phyloP scores from a whole-genome alignment of 2,888 invertebrate genomes.

The Scelioninae gen. 1 region DNA sequence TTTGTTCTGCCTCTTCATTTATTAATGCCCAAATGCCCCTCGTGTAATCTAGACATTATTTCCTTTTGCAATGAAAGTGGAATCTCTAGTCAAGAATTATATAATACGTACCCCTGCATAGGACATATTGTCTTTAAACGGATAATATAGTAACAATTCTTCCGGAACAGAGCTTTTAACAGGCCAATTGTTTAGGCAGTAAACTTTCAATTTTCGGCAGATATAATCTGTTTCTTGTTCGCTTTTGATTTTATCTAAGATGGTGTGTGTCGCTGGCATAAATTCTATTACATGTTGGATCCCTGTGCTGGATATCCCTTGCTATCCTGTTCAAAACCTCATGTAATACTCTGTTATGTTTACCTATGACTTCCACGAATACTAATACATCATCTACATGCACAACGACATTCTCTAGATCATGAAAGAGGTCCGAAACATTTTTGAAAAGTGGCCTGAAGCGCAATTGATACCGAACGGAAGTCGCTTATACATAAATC shows the following conservation, averaged over 20 bases:
- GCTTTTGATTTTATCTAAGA: constrained; percentile 11
- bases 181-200: background rate
- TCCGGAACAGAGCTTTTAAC: background rate
- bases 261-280: constrained; percentile 1
- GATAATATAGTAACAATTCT: constrained; percentile 5
- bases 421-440: no score
- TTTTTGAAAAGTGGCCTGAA: no score
- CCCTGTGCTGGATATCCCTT: no score
- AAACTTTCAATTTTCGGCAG: constrained; percentile 13
- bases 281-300: background rate
- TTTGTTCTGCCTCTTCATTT: constrained; percentile 70
- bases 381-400: no score
- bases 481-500: no score
- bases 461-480: no score
- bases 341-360: no score
- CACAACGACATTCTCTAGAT: no score
- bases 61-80: constrained; percentile 18
- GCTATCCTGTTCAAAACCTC: no score
- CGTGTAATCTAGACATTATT: constrained; percentile 70
- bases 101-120: background rate
- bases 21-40: constrained; percentile 73
- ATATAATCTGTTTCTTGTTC: constrained; percentile 7
- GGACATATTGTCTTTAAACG: constrained; percentile 2
- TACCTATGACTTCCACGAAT: no score
- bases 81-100: background rate